Percentiles rank a stretch among this genome's conserved stretches.
These are phyloP conservation scores for Eulemur rubriventer DNA, from an alignment of 2,797 vertebrate species.

Conservation along the genomic window DNA sequence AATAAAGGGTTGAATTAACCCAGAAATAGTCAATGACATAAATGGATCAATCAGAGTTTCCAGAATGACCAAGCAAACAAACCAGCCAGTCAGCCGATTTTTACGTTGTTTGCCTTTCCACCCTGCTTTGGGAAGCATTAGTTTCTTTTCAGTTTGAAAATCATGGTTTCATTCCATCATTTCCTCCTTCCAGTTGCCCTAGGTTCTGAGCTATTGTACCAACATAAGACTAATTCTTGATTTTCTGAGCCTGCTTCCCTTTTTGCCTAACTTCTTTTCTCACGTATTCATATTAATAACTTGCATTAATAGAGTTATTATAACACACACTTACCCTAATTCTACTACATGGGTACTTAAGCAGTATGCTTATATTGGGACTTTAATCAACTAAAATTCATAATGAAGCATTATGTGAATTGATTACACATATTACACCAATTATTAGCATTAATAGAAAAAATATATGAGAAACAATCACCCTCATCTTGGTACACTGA, in stretches of 20 bases:
- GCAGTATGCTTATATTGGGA: background rate
- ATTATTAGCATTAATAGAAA: conserved; percentile 39
- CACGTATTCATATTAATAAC: background rate
- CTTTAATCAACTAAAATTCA: conserved; percentile 50
- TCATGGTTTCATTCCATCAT: background rate
- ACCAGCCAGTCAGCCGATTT: background rate
- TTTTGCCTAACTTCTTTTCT: conserved; percentile 50
- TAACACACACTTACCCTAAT: background rate
- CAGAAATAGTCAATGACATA: conserved; percentile 52
- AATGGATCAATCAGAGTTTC: conserved; percentile 44
- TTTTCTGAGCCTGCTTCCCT: background rate
- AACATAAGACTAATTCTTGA: background rate
- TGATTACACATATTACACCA: background rate
- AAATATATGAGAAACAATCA: background rate
- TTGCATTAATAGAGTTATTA: conserved; percentile 12
- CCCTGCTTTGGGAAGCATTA: background rate
- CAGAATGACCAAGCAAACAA: conserved; percentile 14
- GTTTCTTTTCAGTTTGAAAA: conserved; percentile 54
- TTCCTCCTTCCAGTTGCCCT: background rate
- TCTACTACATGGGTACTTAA: background rate
- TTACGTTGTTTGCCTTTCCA: conserved; percentile 41
- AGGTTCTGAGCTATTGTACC: background rate
- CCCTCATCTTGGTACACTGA: background rate
- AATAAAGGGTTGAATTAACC: conserved; percentile 32
- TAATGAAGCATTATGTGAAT: background rate